A percentile compares a stretch with the other conserved stretches of the same genome.
Evolutionary conservation across 1,140 invertebrate species (phyloP).

Genomic region (Drosophila teissieri): DNA sequence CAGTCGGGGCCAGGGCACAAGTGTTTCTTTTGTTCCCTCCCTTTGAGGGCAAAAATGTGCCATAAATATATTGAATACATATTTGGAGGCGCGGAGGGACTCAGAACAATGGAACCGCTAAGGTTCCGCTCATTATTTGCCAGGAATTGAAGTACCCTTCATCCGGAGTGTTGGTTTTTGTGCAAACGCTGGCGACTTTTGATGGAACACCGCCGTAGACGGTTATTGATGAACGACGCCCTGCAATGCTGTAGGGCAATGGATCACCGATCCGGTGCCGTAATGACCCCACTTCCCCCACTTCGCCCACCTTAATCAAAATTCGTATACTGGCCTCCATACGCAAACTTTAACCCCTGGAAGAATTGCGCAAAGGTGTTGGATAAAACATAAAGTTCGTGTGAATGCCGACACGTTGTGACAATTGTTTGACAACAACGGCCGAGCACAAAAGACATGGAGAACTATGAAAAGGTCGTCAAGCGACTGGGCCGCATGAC

Average conservation of each 20-base stretch:
- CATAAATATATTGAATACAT: slow-evolving; percentile 80
- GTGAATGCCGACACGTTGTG: slow-evolving; percentile 83
- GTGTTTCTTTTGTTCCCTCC: slow-evolving; percentile 56
- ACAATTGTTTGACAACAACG: slow-evolving; percentile 79
- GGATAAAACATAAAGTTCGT: slow-evolving; percentile 82
- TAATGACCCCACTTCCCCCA: background rate
- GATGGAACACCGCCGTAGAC: slow-evolving; percentile 53
- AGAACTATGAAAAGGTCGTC: slow-evolving; percentile 69
- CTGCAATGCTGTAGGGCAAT: slow-evolving; percentile 69
- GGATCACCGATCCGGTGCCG: slow-evolving; percentile 19
- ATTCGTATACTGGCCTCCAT: background rate
- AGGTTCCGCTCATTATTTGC: slow-evolving; percentile 77
- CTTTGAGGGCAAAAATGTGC: slow-evolving; percentile 70
- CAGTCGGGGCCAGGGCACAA: slow-evolving; percentile 59
- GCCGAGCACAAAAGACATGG: slow-evolving; percentile 28
- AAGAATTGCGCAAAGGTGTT: slow-evolving; percentile 64
- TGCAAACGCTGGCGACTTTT: slow-evolving; percentile 59
- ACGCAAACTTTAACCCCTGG: slow-evolving; percentile 54
- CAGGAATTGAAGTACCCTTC: slow-evolving; percentile 69
- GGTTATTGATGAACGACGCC: slow-evolving; percentile 44
- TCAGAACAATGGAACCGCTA: slow-evolving; percentile 56
- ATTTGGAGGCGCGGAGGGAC: slow-evolving; percentile 14
- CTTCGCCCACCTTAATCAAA: too few species aligned
- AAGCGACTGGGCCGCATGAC: slow-evolving; percentile 45
- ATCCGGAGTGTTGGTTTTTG: slow-evolving; percentile 73